Evolutionary conservation across 2,888 invertebrate species (phyloP).

Genomic region (Drosophila emarginata): DNA sequence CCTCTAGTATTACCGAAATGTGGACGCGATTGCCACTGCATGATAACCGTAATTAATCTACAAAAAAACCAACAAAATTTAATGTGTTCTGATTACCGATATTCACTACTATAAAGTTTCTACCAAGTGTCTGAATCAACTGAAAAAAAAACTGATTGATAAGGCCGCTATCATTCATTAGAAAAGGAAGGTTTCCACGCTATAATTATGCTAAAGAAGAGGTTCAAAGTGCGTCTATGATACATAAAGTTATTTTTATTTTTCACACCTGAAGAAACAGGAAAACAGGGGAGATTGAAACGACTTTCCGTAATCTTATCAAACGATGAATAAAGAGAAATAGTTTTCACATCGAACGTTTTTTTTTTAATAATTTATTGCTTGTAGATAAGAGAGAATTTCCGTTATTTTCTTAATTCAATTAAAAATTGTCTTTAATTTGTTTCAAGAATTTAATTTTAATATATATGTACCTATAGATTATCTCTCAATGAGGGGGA

Average conservation of each 20-base stretch:
- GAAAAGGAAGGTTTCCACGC: not conserved
- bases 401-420: not conserved
- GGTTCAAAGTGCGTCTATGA: constrained; percentile 55
- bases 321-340: not conserved
- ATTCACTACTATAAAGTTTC: not conserved
- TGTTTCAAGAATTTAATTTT: not conserved
- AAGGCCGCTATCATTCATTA: not conserved
- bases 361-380: not conserved
- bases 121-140: not conserved
- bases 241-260: constrained; percentile 44
- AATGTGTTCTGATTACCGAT: not conserved
- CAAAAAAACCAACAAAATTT: not conserved
- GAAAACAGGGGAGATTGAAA: not conserved
- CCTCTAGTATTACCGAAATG: not conserved
- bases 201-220: constrained; percentile 38
- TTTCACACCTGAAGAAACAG: constrained; percentile 2
- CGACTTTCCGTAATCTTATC: not conserved
- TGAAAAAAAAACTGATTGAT: not conserved
- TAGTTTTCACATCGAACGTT: not conserved
- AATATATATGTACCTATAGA: not conserved
- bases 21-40: too few relatives aligned
- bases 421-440: not conserved
- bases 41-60: not conserved
- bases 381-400: not conserved
- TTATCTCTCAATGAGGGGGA: not conserved